Percentiles rank a stretch among this genome's conserved stretches.
These are phyloP conservation scores for Leptocoma aspasia DNA, from an alignment of 2,113 vertebrate genomes.

Conservation along the genomic window DNA sequence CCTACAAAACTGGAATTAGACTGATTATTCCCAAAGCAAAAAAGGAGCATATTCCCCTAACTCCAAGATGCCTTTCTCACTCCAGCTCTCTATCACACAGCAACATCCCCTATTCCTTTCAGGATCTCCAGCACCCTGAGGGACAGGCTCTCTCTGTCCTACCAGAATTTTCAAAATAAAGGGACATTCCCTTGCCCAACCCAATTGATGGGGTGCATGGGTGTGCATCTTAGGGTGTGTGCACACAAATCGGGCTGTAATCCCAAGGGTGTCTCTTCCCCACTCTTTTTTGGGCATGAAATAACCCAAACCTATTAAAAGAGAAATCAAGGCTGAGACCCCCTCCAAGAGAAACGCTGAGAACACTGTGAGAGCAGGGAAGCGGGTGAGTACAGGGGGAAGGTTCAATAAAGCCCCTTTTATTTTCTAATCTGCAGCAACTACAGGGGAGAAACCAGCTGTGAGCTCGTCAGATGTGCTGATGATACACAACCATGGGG, in stretches of 20 bases:
- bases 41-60: background rate
- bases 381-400: background rate
- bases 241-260: background rate
- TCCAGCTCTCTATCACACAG: background rate
- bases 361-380: background rate
- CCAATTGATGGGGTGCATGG: background rate
- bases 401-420: background rate
- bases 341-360: accelerated
- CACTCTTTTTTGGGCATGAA: background rate
- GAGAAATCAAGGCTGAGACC: background rate
- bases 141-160: background rate
- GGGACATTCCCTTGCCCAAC: background rate
- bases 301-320: background rate
- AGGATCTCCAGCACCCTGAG: background rate
- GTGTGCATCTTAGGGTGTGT: too few species aligned
- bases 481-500: background rate
- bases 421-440: background rate
- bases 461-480: background rate
- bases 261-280: background rate
- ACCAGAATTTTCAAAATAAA: background rate
- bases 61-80: background rate
- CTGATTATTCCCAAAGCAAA: background rate
- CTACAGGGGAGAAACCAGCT: background rate
- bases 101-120: background rate
- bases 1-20: background rate